A percentile compares a stretch with the other conserved stretches of the same genome.
phyloP scores from a whole-genome alignment of 2,888 invertebrate species.

The Diloba caeruleocephala region DNA sequence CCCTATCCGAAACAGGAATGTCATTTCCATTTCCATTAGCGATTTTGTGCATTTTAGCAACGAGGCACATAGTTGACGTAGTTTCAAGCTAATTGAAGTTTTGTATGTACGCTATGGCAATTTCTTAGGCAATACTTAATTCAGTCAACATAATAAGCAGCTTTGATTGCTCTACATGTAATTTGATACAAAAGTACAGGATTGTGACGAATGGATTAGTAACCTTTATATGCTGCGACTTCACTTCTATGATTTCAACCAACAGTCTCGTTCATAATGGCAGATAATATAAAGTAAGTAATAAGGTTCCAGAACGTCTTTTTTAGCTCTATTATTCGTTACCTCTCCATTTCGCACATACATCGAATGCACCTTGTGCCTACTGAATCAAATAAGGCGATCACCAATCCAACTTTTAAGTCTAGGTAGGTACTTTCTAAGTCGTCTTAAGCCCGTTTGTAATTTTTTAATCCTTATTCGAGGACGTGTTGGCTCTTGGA shows the following conservation, averaged over 20 bases:
- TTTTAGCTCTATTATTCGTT: too few species aligned
- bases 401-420: too few species aligned
- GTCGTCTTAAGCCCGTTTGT: too few species aligned
- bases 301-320: neutral
- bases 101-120: neutral
- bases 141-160: neutral
- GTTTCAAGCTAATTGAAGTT: neutral
- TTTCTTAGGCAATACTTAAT: neutral
- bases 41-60: conserved; percentile 28
- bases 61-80: conserved; percentile 37
- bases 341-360: too few species aligned
- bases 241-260: conserved; percentile 22
- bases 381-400: too few species aligned
- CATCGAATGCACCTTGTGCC: too few species aligned
- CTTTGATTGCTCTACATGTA: conserved; percentile 2
- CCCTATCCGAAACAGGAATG: conserved; percentile 14
- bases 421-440: too few species aligned
- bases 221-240: conserved; percentile 51
- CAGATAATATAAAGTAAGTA: conserved; percentile 81
- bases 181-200: neutral
- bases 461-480: too few species aligned
- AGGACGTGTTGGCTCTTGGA: too few species aligned
- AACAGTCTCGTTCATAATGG: conserved; percentile 61
- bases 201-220: conserved; percentile 31
- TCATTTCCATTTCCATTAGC: too few species aligned